A percentile compares a stretch with the other conserved stretches of the same genome.
These are phyloP conservation scores for Merodon equestris DNA, from an alignment of 2,888 invertebrate genomes.

Conservation along the genomic window DNA sequence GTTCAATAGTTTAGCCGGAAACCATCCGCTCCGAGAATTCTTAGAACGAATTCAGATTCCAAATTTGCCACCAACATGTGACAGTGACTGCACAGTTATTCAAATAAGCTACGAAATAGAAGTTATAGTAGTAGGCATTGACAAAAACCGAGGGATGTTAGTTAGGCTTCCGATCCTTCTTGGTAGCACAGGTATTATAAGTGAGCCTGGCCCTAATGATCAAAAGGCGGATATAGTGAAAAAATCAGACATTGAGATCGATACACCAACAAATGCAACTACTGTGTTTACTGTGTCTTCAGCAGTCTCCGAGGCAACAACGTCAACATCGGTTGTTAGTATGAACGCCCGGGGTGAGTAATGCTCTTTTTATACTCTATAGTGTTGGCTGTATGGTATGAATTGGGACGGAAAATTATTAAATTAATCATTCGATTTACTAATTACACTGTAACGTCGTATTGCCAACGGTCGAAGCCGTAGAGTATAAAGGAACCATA, in stretches of 20 bases:
- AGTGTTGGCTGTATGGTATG: too few species aligned
- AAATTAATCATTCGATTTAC: too few species aligned
- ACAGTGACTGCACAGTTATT: constrained; percentile 71
- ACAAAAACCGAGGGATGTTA: constrained; percentile 69
- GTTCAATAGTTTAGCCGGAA: constrained; percentile 32
- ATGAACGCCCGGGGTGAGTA: constrained; percentile 71
- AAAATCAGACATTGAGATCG: too few species aligned
- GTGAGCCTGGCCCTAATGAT: constrained; percentile 4
- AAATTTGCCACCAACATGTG: constrained; percentile 69
- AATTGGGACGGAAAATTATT: too few species aligned
- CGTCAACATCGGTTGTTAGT: constrained; percentile 43
- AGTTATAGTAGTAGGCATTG: constrained; percentile 69
- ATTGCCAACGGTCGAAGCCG: too few species aligned
- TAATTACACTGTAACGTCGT: too few species aligned
- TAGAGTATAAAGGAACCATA: too few species aligned
- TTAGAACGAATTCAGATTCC: constrained; percentile 52
- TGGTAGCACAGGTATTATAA: constrained; percentile 56
- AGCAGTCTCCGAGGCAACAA: constrained; percentile 45
- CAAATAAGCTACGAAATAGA: constrained; percentile 74
- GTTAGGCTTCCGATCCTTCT: constrained; percentile 72
- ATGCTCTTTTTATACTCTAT: too few species aligned
- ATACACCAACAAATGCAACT: neutral
- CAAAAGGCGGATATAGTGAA: neutral
- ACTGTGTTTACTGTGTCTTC: constrained; percentile 28
- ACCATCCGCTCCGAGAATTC: constrained; percentile 36